These are phyloP conservation scores for Micropoecilia bifurca DNA, from an alignment of 2,797 vertebrate species.

Conservation along the genomic window DNA sequence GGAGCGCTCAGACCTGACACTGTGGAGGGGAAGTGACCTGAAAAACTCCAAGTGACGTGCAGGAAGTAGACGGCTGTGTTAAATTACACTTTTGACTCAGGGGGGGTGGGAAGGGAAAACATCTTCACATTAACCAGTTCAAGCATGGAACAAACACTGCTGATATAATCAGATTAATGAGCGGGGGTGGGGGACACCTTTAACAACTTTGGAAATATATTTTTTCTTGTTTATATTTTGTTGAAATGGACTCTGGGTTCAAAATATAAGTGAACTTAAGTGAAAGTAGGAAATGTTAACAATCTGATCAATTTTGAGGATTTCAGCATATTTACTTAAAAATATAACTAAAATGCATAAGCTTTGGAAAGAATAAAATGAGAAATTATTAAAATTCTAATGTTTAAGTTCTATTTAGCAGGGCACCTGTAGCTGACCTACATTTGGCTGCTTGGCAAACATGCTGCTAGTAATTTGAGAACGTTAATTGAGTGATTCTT, in stretches of 20 bases:
- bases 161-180: background rate
- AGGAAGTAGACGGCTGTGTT: constrained; percentile 41
- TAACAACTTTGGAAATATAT: background rate
- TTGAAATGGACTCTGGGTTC: background rate
- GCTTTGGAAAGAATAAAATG: background rate
- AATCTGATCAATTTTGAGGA: background rate
- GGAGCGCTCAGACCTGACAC: constrained; percentile 7
- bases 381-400: background rate
- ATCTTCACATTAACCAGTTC: background rate
- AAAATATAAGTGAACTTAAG: background rate
- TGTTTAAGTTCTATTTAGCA: background rate
- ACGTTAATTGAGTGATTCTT: background rate
- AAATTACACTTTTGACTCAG: constrained; percentile 3
- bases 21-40: constrained; percentile 21
- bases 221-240: background rate
- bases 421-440: background rate
- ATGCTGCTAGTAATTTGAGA: background rate
- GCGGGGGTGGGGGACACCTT: background rate
- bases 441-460: background rate
- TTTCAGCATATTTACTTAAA: background rate
- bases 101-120: background rate
- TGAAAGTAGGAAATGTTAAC: background rate
- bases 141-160: background rate
- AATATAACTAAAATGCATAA: background rate
- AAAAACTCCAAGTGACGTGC: constrained; percentile 6